These are phyloP conservation scores for Microchrysa polita DNA, from an alignment of 2,888 invertebrate genomes.

Conservation along the genomic window DNA sequence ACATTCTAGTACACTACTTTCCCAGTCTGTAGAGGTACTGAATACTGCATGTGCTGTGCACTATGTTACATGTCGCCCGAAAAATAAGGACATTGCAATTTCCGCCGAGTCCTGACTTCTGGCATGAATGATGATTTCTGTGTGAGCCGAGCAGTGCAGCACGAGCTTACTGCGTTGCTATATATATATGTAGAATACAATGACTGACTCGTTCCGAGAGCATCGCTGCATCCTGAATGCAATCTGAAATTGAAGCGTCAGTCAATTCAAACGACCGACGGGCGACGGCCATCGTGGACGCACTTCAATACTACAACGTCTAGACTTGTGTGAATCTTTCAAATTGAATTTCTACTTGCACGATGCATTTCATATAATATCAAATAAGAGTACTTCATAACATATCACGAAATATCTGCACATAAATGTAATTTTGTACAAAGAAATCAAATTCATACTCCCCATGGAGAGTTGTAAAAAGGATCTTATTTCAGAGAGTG, in stretches of 20 bases:
- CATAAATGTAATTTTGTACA: not conserved
- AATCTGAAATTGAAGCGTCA: conserved; percentile 15
- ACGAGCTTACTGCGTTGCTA: not conserved
- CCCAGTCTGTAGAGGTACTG: not conserved
- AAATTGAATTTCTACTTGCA: not conserved
- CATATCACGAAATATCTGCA: not conserved
- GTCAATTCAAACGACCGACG: conserved; percentile 9
- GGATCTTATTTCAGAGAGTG: not conserved
- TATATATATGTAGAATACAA: not conserved
- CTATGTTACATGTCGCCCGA: not conserved
- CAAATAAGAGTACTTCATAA: not conserved
- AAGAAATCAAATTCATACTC: not conserved
- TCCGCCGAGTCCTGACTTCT: not conserved
- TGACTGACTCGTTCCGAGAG: not conserved
- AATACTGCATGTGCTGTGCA: not conserved
- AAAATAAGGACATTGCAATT: not conserved
- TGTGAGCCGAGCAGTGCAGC: not conserved
- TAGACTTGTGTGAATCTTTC: conserved; percentile 3
- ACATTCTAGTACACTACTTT: not conserved
- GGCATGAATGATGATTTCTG: not conserved
- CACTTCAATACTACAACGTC: not conserved
- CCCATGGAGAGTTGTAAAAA: not conserved
- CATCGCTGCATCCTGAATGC: conserved; percentile 2
- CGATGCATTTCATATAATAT: not conserved
- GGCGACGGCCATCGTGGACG: not conserved